These are phyloP conservation scores for Oreochromis spilurus DNA, from an alignment of 2,113 vertebrate species.

Conservation along the genomic window DNA sequence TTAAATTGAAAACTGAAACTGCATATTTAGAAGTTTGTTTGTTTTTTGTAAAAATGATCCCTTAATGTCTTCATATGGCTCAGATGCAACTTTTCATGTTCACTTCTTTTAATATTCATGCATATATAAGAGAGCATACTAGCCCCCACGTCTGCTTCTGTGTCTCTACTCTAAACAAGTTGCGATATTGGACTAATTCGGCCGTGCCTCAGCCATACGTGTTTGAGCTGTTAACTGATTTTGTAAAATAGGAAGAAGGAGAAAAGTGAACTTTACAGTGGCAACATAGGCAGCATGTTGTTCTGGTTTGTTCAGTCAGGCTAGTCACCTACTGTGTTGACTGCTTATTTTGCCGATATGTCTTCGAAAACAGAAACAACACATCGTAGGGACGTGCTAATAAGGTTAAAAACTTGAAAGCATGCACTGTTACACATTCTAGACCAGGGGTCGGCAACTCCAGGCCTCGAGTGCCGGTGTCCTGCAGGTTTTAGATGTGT, in stretches of 20 bases:
- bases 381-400: neutral
- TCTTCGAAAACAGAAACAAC: neutral
- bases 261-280: neutral
- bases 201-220: neutral
- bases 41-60: neutral
- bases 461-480: rapidly evolving
- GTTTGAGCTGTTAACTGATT: neutral
- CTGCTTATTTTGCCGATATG: neutral
- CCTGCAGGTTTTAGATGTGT: neutral
- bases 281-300: neutral
- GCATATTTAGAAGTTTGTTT: neutral
- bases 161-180: neutral
- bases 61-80: neutral
- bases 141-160: neutral
- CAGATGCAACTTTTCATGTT: neutral
- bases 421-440: neutral
- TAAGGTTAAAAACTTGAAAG: neutral
- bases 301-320: neutral
- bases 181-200: neutral
- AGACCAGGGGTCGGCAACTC: neutral
- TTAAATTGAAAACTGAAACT: neutral
- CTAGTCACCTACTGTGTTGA: neutral
- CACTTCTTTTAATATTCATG: neutral
- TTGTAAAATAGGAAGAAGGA: neutral
- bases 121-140: neutral